These are phyloP conservation scores for Eulemur mongoz DNA, from an alignment of 2,797 vertebrate species.

Conservation along the genomic window DNA sequence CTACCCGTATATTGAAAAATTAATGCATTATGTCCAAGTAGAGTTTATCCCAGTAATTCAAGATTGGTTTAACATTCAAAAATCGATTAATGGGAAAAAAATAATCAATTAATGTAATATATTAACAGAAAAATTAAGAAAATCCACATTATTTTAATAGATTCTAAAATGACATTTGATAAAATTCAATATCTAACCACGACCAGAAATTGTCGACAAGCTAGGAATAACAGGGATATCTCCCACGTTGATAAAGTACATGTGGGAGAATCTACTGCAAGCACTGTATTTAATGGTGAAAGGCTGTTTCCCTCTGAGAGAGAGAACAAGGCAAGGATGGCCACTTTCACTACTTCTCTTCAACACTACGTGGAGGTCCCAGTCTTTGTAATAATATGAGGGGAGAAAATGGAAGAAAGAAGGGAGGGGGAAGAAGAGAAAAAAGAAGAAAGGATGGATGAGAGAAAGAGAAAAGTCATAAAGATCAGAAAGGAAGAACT, in stretches of 20 bases:
- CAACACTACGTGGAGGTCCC: neutral
- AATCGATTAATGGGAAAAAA: too few relatives aligned
- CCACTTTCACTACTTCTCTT: neutral
- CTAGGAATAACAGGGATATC: neutral
- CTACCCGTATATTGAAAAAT: neutral
- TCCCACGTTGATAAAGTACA: neutral
- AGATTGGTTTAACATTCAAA: neutral
- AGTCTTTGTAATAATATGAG: neutral
- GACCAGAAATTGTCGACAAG: neutral
- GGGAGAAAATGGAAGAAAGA: too few relatives aligned
- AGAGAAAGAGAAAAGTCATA: neutral
- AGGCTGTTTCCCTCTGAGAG: neutral
- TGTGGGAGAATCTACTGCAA: neutral
- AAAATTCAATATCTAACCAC: neutral
- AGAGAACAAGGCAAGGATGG: neutral
- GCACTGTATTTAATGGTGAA: neutral
- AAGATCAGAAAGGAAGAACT: neutral
- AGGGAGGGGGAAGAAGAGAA: neutral
- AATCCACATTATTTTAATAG: neutral
- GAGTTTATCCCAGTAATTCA: neutral
- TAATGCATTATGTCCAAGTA: neutral
- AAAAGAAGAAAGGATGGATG: neutral
- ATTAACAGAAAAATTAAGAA: neutral
- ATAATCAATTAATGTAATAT: neutral
- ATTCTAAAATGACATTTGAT: neutral